Evolutionary conservation across 2,888 invertebrate species (phyloP).

Genomic region (Parascotia fuliginaria): DNA sequence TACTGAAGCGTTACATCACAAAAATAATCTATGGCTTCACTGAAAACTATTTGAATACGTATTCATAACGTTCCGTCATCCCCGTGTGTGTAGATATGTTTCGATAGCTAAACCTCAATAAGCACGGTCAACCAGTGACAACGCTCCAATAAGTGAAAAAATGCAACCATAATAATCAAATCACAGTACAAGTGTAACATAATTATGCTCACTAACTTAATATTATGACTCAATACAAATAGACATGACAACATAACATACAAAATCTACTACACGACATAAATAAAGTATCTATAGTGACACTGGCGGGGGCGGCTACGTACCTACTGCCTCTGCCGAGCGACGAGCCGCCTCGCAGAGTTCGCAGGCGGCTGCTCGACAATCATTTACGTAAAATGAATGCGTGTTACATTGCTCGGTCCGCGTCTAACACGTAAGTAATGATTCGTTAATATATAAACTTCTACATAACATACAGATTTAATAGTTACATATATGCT

Average conservation of each 20-base stretch:
- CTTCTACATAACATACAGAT: conserved; percentile 79
- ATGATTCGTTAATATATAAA: conserved; percentile 71
- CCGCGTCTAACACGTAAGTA: conserved; percentile 61
- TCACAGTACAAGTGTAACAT: conserved; percentile 81
- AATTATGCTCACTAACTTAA: conserved; percentile 80
- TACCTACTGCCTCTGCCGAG: conserved; percentile 17
- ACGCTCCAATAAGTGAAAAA: conserved; percentile 68
- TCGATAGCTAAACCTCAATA: too few species aligned
- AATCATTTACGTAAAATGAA: conserved; percentile 38
- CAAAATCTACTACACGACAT: conserved; percentile 65
- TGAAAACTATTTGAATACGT: conserved; percentile 35
- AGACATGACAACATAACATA: conserved; percentile 70
- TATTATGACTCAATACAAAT: conserved; percentile 78
- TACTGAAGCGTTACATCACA: conserved; percentile 77
- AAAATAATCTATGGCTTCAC: conserved; percentile 59
- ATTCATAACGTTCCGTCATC: conserved; percentile 9
- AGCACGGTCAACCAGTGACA: conserved; percentile 35
- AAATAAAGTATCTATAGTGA: conserved; percentile 65
- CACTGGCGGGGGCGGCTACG: conserved; percentile 48
- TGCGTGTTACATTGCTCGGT: conserved; percentile 39
- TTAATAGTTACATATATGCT: conserved; percentile 77
- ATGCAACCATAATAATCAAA: conserved; percentile 79
- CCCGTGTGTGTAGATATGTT: conserved; percentile 31
- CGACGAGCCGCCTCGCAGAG: conserved; percentile 20
- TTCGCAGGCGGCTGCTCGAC: too few species aligned